Percentiles rank a stretch among this genome's conserved stretches.
Conservation (phyloP, 2,797 vertebrate species). For the Tapirus indicus region DNA sequence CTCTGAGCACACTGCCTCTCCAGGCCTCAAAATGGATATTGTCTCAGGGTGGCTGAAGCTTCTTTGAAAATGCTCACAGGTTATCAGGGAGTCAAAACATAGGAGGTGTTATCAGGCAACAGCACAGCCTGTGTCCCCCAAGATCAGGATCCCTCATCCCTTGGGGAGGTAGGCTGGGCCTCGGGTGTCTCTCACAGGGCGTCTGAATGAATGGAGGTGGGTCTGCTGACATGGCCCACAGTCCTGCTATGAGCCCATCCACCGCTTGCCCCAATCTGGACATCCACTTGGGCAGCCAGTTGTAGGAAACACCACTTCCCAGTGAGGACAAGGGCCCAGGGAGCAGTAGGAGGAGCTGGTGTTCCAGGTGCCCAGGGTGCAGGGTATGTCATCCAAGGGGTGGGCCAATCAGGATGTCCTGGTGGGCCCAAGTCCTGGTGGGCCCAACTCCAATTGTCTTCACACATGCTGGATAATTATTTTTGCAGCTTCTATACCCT, state of each 20-base stretch:
- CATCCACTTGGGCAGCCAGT: neutral
- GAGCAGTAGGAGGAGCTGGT: neutral
- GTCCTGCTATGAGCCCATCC: neutral
- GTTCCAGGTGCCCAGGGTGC: neutral
- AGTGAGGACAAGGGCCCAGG: neutral
- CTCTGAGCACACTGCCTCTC: neutral
- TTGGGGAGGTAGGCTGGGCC: neutral
- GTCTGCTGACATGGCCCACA: neutral
- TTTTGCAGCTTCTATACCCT: neutral
- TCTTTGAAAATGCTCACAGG: neutral
- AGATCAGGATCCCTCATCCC: neutral
- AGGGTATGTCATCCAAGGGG: neutral
- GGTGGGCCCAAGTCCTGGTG: neutral
- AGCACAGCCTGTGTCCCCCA: neutral
- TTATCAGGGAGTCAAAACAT: neutral
- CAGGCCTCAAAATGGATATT: neutral
- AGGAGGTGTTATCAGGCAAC: neutral
- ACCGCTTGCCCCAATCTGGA: neutral
- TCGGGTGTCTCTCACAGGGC: neutral
- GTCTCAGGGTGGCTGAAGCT: neutral
- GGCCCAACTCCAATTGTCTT: neutral
- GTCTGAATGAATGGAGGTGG: neutral
- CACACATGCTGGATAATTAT: neutral
- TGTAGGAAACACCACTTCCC: neutral
- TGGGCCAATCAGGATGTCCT: neutral